These are phyloP conservation scores for Ennomos erosarius DNA, from an alignment of 2,888 invertebrate species.

Conservation along the genomic window DNA sequence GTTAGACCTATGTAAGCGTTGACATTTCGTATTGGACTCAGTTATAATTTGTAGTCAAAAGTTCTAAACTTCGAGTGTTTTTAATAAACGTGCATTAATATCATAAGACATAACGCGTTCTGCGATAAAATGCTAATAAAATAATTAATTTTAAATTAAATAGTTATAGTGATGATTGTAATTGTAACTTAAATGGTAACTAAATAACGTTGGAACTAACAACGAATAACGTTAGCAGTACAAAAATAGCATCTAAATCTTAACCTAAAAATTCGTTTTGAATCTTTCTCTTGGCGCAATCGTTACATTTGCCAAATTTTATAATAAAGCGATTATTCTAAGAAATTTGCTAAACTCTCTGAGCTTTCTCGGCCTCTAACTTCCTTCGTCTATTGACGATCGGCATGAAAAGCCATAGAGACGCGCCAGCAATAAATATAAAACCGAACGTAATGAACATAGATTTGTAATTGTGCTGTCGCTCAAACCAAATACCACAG, in stretches of 20 bases:
- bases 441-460: constrained; percentile 91
- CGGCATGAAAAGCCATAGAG: constrained; percentile 92
- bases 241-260: constrained; percentile 9
- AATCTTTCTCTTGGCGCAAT: not conserved
- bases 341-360: constrained; percentile 41
- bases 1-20: no score
- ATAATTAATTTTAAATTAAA: no score
- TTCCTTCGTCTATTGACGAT: constrained; percentile 83
- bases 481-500: constrained; percentile 90
- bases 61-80: not conserved
- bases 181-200: constrained; percentile 4
- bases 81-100: constrained; percentile 3
- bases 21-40: no score
- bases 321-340: no score
- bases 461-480: constrained; percentile 86
- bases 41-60: no score
- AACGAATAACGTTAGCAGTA: constrained; percentile 7
- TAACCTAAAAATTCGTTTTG: constrained; percentile 15
- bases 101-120: no score
- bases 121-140: no score
- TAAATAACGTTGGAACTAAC: not conserved
- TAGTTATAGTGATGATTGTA: constrained; percentile 10
- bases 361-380: constrained; percentile 44
- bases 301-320: not conserved
- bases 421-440: constrained; percentile 89